A percentile compares a stretch with the other conserved stretches of the same genome.
phyloP scores from a whole-genome alignment of 1,140 invertebrate species.

The Protaetia brevitarsis region DNA sequence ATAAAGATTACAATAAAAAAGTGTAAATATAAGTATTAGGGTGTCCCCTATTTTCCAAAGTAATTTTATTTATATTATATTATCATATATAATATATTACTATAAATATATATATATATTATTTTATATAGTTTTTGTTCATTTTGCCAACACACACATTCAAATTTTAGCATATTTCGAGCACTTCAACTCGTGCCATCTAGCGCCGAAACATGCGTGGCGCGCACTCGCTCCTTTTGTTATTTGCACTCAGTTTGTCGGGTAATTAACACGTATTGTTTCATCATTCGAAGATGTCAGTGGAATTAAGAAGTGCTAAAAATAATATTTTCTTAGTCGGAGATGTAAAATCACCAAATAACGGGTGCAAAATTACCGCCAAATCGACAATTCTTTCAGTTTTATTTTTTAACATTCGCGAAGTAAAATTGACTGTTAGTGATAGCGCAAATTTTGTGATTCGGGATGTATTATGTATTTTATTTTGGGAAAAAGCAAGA shows the following conservation, averaged over 20 bases:
- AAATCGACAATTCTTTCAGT: constrained; percentile 39
- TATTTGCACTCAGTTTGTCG: too few relatives aligned
- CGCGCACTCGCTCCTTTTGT: background rate
- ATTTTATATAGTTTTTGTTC: constrained; percentile 6
- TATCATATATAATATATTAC: too few relatives aligned
- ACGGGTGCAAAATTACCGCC: constrained; percentile 41
- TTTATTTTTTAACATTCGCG: constrained; percentile 41
- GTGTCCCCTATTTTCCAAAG: too few relatives aligned
- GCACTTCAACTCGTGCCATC: constrained; percentile 23
- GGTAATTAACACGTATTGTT: too few relatives aligned
- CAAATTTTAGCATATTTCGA: constrained; percentile 20
- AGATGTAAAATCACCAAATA: constrained; percentile 32
- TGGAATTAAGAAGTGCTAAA: too few relatives aligned
- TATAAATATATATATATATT: background rate
- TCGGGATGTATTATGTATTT: constrained; percentile 36
- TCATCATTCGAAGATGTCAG: too few relatives aligned
- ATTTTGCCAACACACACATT: constrained; percentile 20
- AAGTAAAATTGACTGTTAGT: constrained; percentile 38
- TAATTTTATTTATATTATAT: too few relatives aligned
- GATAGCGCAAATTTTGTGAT: constrained; percentile 41
- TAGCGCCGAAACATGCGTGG: constrained; percentile 17
- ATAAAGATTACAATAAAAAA: too few relatives aligned
- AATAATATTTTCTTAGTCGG: constrained; percentile 26
- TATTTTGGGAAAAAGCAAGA: constrained; percentile 39
- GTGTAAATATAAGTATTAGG: too few relatives aligned